These are phyloP conservation scores for Enteromius anoplus DNA, from an alignment of 2,797 vertebrate genomes.

Conservation along the genomic window DNA sequence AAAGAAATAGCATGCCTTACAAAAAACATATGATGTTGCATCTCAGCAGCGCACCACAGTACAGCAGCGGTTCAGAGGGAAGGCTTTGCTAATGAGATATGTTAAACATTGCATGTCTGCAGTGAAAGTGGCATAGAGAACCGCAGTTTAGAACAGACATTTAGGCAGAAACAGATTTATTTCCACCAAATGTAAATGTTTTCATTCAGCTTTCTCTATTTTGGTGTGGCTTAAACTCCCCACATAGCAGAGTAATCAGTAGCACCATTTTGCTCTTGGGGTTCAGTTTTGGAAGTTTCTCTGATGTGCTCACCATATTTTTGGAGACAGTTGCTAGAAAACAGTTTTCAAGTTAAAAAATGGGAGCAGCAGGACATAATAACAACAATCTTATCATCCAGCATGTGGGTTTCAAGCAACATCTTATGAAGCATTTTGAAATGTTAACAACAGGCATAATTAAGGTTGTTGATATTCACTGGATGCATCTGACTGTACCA, in stretches of 20 bases:
- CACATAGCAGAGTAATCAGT: conserved; percentile 52
- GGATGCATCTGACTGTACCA: not conserved
- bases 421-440: conserved; percentile 7
- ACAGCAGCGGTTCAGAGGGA: conserved; percentile 69
- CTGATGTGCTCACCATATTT: conserved; percentile 48
- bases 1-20: conserved; percentile 54
- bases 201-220: conserved; percentile 61
- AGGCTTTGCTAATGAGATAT: conserved; percentile 72
- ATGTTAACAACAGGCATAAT: conserved; percentile 14
- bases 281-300: conserved; percentile 46
- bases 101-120: conserved; percentile 68
- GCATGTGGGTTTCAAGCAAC: not conserved
- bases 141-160: conserved; percentile 65
- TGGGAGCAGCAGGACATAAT: conserved; percentile 25
- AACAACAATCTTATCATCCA: conserved; percentile 39
- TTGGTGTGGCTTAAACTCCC: conserved; percentile 59
- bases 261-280: conserved; percentile 56
- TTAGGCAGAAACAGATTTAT: conserved; percentile 69
- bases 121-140: conserved; percentile 61
- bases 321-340: conserved; percentile 38
- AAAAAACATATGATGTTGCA: conserved; percentile 53
- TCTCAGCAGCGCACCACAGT: conserved; percentile 69
- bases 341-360: conserved; percentile 19
- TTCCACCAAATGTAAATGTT: conserved; percentile 70
- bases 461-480: not conserved